Evolutionary conservation across 2,797 vertebrate genomes (phyloP).

Genomic region (Petrocephalus schoutedeni): DNA sequence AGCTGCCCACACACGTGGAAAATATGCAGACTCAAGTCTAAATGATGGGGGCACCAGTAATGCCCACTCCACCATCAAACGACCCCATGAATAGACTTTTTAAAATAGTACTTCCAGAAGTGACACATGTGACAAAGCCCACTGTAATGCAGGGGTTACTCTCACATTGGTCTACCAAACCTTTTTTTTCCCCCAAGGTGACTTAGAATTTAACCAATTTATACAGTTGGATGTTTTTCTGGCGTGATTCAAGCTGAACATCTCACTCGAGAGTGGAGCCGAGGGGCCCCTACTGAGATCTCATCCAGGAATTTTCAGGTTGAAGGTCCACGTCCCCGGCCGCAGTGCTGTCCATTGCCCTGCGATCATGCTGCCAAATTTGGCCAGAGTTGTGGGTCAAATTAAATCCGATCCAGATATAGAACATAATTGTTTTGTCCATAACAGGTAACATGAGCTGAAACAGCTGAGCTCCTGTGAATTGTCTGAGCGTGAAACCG

Average conservation of each 20-base stretch:
- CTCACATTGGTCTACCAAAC: not conserved
- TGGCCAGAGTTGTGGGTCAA: not conserved
- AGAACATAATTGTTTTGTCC: not conserved
- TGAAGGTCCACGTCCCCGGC: not conserved
- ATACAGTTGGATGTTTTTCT: not conserved
- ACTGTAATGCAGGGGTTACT: not conserved
- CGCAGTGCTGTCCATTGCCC: not conserved
- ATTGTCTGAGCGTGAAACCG: not conserved
- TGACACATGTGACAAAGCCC: not conserved
- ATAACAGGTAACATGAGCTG: not conserved
- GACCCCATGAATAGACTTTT: not conserved
- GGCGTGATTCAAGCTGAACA: not conserved
- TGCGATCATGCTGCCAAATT: not conserved
- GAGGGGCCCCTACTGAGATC: not conserved
- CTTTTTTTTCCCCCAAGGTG: not conserved
- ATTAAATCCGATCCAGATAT: slow-evolving; percentile 5
- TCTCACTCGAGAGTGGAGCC: not conserved
- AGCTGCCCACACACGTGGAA: not conserved
- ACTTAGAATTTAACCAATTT: slow-evolving; percentile 12
- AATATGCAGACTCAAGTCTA: not conserved
- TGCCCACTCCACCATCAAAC: not conserved
- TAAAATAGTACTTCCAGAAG: not conserved
- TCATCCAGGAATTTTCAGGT: not conserved
- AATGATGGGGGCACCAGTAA: not conserved
- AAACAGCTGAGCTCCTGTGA: not conserved